Percentiles rank a stretch among this genome's conserved stretches.
phyloP scores from a whole-genome alignment of 2,888 invertebrate species.

The Sinodicranocentrus sp. region DNA sequence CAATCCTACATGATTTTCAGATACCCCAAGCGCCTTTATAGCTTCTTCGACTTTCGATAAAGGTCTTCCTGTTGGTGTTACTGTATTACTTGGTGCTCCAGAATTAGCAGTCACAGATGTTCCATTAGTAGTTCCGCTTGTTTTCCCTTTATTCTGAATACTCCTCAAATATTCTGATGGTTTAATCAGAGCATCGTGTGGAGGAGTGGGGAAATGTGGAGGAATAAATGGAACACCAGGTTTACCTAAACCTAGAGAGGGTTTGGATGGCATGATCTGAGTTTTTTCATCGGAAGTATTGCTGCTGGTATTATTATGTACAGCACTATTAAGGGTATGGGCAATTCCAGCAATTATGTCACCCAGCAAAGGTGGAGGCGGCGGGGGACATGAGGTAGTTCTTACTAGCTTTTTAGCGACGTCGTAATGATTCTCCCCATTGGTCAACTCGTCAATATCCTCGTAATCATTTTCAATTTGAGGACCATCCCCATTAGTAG shows the following conservation, averaged over 20 bases:
- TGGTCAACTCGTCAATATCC: conserved; percentile 85
- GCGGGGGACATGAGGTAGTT: conserved; percentile 71
- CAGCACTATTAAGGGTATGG: not conserved
- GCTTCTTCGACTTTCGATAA: conserved; percentile 72
- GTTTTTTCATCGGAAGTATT: conserved; percentile 32
- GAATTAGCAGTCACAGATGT: conserved; percentile 16
- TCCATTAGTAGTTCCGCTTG: conserved; percentile 36
- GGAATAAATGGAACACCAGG: conserved; percentile 88
- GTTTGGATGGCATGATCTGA: conserved; percentile 56
- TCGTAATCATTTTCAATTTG: conserved; percentile 83
- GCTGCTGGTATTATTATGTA: not conserved
- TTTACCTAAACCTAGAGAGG: conserved; percentile 58
- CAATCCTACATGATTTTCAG: conserved; percentile 63
- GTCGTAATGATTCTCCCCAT: conserved; percentile 65
- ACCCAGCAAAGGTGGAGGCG: conserved; percentile 56
- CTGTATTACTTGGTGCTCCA: not conserved
- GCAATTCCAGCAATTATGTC: conserved; percentile 17
- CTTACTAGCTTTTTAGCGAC: conserved; percentile 65
- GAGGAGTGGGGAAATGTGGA: conserved; percentile 88
- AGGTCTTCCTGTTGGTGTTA: conserved; percentile 40
- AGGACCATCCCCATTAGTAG: conserved; percentile 34
- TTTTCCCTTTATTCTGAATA: conserved; percentile 81
- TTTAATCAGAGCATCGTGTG: conserved; percentile 91
- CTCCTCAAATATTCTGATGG: conserved; percentile 94
- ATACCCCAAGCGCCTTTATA: conserved; percentile 69